These are phyloP conservation scores for Lepus townsendii DNA, from an alignment of 2,797 vertebrate genomes.

Conservation along the genomic window DNA sequence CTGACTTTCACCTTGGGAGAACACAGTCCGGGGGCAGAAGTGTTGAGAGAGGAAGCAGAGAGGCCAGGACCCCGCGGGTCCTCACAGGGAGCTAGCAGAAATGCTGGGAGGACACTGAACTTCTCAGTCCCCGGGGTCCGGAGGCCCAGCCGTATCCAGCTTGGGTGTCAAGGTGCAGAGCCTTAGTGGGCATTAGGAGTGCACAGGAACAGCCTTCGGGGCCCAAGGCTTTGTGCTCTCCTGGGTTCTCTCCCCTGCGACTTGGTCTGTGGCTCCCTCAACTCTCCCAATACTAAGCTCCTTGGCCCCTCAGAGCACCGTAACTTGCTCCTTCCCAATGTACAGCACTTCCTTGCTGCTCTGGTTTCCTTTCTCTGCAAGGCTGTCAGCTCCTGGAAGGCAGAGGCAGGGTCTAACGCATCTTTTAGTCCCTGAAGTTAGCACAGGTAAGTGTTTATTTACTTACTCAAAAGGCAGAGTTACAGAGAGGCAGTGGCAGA, in stretches of 20 bases:
- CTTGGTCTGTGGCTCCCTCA: neutral
- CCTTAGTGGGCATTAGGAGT: neutral
- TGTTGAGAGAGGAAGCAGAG: neutral
- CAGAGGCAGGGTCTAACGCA: neutral
- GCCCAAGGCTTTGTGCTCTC: neutral
- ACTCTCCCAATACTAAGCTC: neutral
- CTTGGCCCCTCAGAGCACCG: neutral
- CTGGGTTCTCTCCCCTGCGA: neutral
- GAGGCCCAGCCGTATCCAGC: neutral
- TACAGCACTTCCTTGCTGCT: neutral
- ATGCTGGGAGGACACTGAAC: neutral
- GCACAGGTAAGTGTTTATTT: neutral
- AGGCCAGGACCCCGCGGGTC: neutral
- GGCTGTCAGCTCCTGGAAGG: neutral
- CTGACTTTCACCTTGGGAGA: constrained; percentile 15
- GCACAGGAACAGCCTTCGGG: neutral
- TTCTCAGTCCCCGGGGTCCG: neutral
- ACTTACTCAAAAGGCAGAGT: too few species aligned
- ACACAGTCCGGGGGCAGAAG: neutral
- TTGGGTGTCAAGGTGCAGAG: neutral
- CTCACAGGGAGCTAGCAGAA: neutral
- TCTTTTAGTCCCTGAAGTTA: neutral
- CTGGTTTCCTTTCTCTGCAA: neutral
- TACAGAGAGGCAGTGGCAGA: too few species aligned
- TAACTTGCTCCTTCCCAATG: neutral